Base-by-base conservation (phyloP, 2,888 invertebrate genomes). In the Eupeodes latifasciatus region DNA sequence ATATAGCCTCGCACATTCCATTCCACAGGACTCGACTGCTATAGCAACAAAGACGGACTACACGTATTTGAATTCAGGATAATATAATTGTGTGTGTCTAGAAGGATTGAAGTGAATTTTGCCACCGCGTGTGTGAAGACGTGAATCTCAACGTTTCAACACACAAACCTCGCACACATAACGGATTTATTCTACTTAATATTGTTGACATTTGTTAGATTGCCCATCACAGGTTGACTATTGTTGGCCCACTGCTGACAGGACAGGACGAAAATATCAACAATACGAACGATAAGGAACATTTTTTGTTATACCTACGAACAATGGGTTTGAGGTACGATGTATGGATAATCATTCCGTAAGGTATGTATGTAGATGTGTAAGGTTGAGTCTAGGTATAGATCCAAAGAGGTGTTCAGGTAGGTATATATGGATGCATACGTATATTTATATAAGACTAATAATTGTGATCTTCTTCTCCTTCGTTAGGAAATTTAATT, bases 131-230 rank as follows among this genome's bases (percentile, higher is more conserved):
- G 74, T 71, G 71, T 55, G 44, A 84, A 80, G 84, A 85, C 80
- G 16, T 80, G 84, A 64, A 77, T 77, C 81, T 85, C 71, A 61
- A 66, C 72, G 27, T 81, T 81, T 76, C 75, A 80, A 69, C 67
- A 85, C 49, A 72, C 40, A 81, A 77, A 59, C 64, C 76, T 77
- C 66, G 40, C 40, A 77, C 76, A 76, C 59, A 72, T 66, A 75
- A 75, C 64, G 59, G 81, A 72, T 76, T 81, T 85, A 76, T 72
- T 51, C 81, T 85, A 85, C 81, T 85, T 85, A 85, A 85, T 85
- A 81, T 81, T 81, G 85, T 85, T 85, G 85, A 85, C 85, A 85
- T 81, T 85, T 85, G 85, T 85, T 85, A 81, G 85, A 85, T 81
- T 81, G 76, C 77, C 76, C 81, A 85, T 85, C 81, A 77, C 81